These are phyloP conservation scores for Phylloscopus trochiloides DNA, from an alignment of 2,113 vertebrate species.

Conservation along the genomic window DNA sequence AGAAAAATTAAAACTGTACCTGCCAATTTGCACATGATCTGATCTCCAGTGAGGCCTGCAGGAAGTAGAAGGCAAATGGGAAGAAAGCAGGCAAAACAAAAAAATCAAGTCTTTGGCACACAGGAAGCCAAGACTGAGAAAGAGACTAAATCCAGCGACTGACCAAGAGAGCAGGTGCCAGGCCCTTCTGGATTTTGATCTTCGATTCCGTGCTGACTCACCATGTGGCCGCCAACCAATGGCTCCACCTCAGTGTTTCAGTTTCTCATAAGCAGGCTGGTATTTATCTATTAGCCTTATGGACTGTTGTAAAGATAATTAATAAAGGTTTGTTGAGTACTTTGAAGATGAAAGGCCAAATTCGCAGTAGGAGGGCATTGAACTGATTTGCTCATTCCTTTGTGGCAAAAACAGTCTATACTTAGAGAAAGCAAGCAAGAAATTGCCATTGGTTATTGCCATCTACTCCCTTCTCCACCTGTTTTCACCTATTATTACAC, in stretches of 20 bases:
- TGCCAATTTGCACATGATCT: neutral
- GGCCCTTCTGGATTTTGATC: slow-evolving; percentile 33
- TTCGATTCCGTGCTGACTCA: slow-evolving; percentile 23
- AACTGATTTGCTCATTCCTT: neutral
- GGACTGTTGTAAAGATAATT: slow-evolving; percentile 45
- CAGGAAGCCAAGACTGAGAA: neutral
- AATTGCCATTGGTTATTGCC: neutral
- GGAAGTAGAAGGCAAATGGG: neutral
- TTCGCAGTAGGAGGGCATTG: neutral
- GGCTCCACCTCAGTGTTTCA: slow-evolving; percentile 20
- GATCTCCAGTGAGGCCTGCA: neutral
- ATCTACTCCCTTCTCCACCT: neutral
- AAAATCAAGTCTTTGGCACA: neutral
- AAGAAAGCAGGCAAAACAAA: neutral
- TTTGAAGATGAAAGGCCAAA: slow-evolving; percentile 21
- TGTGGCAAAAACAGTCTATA: neutral
- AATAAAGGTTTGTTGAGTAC: slow-evolving; percentile 19
- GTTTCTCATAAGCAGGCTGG: neutral
- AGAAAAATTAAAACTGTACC: neutral
- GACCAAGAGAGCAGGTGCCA: neutral
- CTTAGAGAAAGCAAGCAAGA: neutral
- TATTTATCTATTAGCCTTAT: neutral
- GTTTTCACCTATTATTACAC: neutral
- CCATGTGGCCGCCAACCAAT: neutral
- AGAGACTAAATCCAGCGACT: neutral